Conservation (phyloP, 30 jellyfish, hydroid and myxozoan genomes). For the Cassiopea xamachana region DNA sequence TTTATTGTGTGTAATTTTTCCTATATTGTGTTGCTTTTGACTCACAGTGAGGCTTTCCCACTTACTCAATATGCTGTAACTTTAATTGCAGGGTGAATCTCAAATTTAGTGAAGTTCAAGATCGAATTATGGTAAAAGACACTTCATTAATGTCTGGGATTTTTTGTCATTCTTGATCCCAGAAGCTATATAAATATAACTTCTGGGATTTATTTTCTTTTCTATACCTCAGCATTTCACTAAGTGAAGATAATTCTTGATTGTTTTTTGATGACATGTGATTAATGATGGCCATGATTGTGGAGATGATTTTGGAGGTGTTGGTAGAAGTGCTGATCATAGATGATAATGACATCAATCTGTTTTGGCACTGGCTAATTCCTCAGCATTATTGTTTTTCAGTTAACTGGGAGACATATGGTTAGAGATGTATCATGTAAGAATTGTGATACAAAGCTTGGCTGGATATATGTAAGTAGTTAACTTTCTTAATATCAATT, state of each 20-base stretch:
- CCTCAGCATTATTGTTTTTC: neutral
- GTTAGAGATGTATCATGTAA: conserved; percentile 98
- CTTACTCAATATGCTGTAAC: neutral
- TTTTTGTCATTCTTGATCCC: too few relatives aligned
- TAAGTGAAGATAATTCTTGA: too few relatives aligned
- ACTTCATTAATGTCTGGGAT: neutral
- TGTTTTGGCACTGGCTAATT: neutral
- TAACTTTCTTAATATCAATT: too few relatives aligned
- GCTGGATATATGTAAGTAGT: conserved; percentile 93
- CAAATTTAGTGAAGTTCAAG: conserved; percentile 93
- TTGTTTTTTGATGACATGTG: too few relatives aligned
- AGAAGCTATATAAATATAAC: too few relatives aligned
- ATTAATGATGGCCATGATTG: too few relatives aligned
- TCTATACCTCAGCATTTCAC: too few relatives aligned
- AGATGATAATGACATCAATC: neutral
- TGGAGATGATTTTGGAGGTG: neutral
- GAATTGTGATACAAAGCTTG: conserved; percentile 92
- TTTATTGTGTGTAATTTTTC: too few relatives aligned
- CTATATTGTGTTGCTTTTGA: too few relatives aligned
- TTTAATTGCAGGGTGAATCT: conserved; percentile 74
- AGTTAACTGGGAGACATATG: conserved; percentile 97
- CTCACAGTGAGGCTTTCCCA: too few relatives aligned
- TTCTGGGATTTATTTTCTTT: too few relatives aligned
- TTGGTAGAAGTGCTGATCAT: neutral
- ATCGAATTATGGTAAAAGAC: conserved; percentile 86